Base-by-base conservation (phyloP, 2,113 vertebrate genomes). In the Elephas maximus region DNA sequence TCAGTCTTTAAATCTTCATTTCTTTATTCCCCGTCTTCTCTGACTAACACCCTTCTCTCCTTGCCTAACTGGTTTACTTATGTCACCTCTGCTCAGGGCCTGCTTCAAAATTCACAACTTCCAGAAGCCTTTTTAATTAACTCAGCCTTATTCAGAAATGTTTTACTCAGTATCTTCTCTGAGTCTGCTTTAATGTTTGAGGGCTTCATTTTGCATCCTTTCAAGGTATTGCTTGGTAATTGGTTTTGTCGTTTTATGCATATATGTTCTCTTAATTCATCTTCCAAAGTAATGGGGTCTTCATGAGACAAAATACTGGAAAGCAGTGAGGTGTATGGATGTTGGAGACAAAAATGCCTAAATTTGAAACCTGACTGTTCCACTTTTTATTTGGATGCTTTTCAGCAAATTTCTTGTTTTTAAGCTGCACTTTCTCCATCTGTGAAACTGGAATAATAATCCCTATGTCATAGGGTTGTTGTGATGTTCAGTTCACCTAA, bases 191-290 rank as follows among this genome's bases (percentile, higher is more conserved):
- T 74, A 92, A 53, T 69, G 80, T 93, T 94, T 91, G 91, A 93
- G 41, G 24, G 76, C 51, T 97, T 96, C n/a, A 87, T 94, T 93
- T 94, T 88, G 65, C 6, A 85, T 71, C n/a, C 83, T 96, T 41
- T 67, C n/a, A 84, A 97, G 37, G 89, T 78, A 44, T 87, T 97
- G 62, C 65, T 85, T 93, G 60, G 76, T 97, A 97, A 97, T 91
- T 97, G 84, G 85, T 90, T 98, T 95, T 94, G 88, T 94, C 83
- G n/a, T 63, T 86, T 95, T 97, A 93, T 96, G 48, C 51, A 15
- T 69, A 21, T 65, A 44, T 62, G 7, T 90, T 97, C 91, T 91
- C 60, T 94, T 96, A 89, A 94, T 97, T 95, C 17, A 26, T 87
- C 53, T 95, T 80, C 33, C 33, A 94, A 87, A 90, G 44, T 28